Conservation (phyloP, 2,888 invertebrate genomes). For the Heliconius sara region DNA sequence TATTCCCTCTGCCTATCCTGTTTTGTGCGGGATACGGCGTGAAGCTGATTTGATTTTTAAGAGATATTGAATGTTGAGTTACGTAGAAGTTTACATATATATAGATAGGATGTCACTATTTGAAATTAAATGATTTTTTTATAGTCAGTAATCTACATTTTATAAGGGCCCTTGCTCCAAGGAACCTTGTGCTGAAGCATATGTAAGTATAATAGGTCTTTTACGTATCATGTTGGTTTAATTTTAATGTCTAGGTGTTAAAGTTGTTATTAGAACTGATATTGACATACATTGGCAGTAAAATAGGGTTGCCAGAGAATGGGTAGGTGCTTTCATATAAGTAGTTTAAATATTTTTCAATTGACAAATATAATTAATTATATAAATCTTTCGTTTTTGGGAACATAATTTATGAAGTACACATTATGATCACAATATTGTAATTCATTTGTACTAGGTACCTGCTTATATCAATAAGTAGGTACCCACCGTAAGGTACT, state of each 20-base stretch:
- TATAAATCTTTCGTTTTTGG: not conserved
- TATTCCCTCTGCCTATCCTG: too few relatives aligned
- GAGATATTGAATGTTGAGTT: too few relatives aligned
- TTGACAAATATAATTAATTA: not conserved
- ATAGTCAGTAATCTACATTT: not conserved
- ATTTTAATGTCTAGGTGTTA: not conserved
- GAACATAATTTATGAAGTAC: too few relatives aligned
- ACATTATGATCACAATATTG: too few relatives aligned
- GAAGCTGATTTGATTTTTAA: too few relatives aligned
- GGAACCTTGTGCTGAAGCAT: not conserved
- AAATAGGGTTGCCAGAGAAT: not conserved
- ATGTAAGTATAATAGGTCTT: not conserved
- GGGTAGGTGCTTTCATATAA: not conserved
- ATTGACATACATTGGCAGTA: not conserved
- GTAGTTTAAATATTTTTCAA: not conserved
- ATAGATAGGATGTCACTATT: not conserved
- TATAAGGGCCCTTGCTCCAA: not conserved
- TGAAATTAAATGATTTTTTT: not conserved
- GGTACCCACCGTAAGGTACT: too few relatives aligned
- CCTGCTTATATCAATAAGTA: too few relatives aligned
- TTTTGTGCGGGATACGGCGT: too few relatives aligned
- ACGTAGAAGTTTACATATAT: too few relatives aligned
- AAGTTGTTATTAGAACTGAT: slow-evolving; percentile 20
- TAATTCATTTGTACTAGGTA: too few relatives aligned
- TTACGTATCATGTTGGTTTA: not conserved